Evolutionary conservation across 2,797 vertebrate species (phyloP), one percentile per base, ranked within the genome.

Genomic region (Petrocephalus sullivani): DNA sequence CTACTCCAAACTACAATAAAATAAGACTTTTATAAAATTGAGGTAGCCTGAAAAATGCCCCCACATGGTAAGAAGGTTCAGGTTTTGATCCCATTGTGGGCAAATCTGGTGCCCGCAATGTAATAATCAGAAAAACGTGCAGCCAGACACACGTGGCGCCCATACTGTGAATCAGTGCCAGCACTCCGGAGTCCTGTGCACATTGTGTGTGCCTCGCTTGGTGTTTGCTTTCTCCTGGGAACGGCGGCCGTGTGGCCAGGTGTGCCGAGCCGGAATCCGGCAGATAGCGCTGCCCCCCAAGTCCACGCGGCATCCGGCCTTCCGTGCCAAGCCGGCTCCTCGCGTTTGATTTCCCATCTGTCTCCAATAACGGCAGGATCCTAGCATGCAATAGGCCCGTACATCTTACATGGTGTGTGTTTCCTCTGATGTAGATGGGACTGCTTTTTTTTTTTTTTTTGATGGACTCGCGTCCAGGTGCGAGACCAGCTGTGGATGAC

Each of bases 401-500:
- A 54, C 60, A 8, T 54, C 28, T 41, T 19, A 37, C 19, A 33
- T 75, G 67, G 67, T 37, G 7, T 37, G 51, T 8, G n/a, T 81
- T 87, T 3, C 14, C 53, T 53, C 16, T n/a, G 37, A 57, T 78
- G 81, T 57, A 58, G 41, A 19, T 28, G 23, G 19, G 67, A 8
- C 37, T 46, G 6, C 57, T 54, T 87, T 28, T 58, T 57, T 41
- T 49, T 87, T 28, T 60, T 46, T 21, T 28, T n/a, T 64, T 37
- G 14, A 6, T 75, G 67, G 16, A 75, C 33, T 16, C 67, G 88
- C 91, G 91, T 90, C 51, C 9, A 91, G 93, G 91, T 86, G 91
- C 89, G 89, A 91, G 88, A 90, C 91, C 92, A 93, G 92, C 92
- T 94, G 94, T 90, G 92, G 6, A 7, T 91, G 23, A 49, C 21